Base-by-base conservation (phyloP, 2,113 vertebrate genomes). In the Furnarius figulus region DNA sequence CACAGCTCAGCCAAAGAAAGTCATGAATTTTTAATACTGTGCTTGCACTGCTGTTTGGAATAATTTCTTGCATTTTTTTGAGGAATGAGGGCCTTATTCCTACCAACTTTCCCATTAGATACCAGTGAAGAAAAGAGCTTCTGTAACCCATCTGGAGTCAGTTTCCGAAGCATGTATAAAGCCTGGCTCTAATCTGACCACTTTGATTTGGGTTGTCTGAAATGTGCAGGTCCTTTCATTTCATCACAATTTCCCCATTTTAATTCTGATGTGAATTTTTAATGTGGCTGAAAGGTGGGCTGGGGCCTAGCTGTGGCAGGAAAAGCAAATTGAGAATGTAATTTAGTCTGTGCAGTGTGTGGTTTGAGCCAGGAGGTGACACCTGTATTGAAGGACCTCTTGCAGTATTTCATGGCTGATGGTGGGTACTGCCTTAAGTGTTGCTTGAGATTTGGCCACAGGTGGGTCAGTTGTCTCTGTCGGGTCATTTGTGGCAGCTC, bases 281-380 rank as follows among this genome's bases (percentile, higher is more conserved):
- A 63, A 71, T 71, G 65, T 81, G 63, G 55, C 56, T 0, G 0
- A 28, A 50, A 79, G 23, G 31, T 49, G 84, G 44, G 17, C 50
- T 86, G 65, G 78, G 63, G 80, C 95, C 84, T 87, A 37, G 80
- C 75, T 86, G 77, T 78, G 73, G 52, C n/a, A 52, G 58, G 33
- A 77, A 6, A 11, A 71, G 72, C 21, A 53, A 56, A 37, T 78
- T 50, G 7, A 65, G 53, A 58, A 81, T 65, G 28, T 40, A 30
- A 40, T 72, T 78, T 52, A 8, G 3, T 85, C 30, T 75, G 91
- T 39, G 30, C 37, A 11, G 33, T 10, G 27, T 44, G 50, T 52
- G 17, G 8, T 47, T 82, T 37, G 68, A 75, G 65, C 44, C 80
- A 67, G 65, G 80, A 62, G 17, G 0, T 9, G 47, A 52, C 37